These are phyloP conservation scores for Chloroceryle aenea DNA, from an alignment of 2,113 vertebrate species.

Conservation along the genomic window DNA sequence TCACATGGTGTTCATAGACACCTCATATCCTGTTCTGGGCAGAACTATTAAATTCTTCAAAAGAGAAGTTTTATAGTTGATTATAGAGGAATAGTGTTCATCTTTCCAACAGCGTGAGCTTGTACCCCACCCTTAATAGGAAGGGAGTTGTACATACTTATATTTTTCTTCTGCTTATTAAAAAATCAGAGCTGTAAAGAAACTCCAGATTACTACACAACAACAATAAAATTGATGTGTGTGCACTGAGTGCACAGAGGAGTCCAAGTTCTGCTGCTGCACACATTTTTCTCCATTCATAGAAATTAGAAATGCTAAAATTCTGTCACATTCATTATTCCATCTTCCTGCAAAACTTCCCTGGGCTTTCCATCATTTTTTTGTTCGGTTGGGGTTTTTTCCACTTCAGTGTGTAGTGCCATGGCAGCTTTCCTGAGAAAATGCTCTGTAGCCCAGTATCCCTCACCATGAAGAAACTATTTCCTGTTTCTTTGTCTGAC, in stretches of 20 bases:
- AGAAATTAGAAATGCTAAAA: not conserved
- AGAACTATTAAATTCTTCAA: not conserved
- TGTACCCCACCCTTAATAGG: not conserved
- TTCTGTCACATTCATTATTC: not conserved
- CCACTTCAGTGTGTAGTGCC: not conserved
- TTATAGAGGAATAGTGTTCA: not conserved
- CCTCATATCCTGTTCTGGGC: accelerated
- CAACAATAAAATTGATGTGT: not conserved
- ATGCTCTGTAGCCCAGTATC: not conserved
- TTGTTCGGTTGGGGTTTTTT: not conserved
- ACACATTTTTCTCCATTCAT: not conserved
- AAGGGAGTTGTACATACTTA: not conserved
- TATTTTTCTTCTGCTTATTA: not conserved
- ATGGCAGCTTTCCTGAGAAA: not conserved
- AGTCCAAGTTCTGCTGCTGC: not conserved
- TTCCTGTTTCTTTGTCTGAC: not conserved
- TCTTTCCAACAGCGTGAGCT: not conserved
- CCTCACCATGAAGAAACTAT: not conserved
- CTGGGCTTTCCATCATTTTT: not conserved
- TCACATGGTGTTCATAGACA: accelerated
- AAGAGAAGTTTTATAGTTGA: not conserved
- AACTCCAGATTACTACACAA: not conserved
- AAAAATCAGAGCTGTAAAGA: not conserved
- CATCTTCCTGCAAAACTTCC: not conserved
- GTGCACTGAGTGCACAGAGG: not conserved